A percentile compares a stretch with the other conserved stretches of the same genome.
phyloP scores from a whole-genome alignment of 2,888 invertebrate species.

The Leucophenga montana region DNA sequence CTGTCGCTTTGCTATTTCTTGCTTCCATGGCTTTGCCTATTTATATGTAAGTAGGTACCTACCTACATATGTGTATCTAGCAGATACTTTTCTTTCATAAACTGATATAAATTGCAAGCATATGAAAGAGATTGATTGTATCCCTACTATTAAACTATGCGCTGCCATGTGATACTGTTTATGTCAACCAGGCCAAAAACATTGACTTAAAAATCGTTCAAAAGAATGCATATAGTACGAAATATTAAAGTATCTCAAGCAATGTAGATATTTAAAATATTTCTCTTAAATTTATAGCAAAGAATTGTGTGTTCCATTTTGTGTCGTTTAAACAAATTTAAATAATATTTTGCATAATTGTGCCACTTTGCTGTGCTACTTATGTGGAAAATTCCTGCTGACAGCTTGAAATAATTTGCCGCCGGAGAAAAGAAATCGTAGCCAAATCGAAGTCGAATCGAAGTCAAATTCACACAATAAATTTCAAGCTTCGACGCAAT shows the following conservation, averaged over 20 bases:
- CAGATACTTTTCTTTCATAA: no score
- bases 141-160: no score
- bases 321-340: no score
- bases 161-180: not conserved
- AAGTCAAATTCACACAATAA: conserved; percentile 25
- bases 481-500: conserved; percentile 29
- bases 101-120: no score
- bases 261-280: not conserved
- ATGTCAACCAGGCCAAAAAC: not conserved
- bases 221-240: conserved; percentile 33
- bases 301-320: no score
- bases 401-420: conserved; percentile 38
- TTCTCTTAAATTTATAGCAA: no score
- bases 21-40: no score
- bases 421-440: conserved; percentile 37
- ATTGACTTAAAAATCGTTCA: conserved; percentile 9
- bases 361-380: conserved; percentile 32
- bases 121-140: no score
- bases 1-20: no score
- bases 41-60: no score
- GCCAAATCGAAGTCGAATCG: conserved; percentile 45
- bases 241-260: conserved; percentile 1
- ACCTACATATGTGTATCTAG: no score
- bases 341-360: conserved; percentile 47
- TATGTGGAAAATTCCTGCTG: conserved; percentile 36